Percentiles rank a stretch among this genome's conserved stretches.
Conservation (phyloP, 2,888 invertebrate genomes). For the Pristionchus arcanus region DNA sequence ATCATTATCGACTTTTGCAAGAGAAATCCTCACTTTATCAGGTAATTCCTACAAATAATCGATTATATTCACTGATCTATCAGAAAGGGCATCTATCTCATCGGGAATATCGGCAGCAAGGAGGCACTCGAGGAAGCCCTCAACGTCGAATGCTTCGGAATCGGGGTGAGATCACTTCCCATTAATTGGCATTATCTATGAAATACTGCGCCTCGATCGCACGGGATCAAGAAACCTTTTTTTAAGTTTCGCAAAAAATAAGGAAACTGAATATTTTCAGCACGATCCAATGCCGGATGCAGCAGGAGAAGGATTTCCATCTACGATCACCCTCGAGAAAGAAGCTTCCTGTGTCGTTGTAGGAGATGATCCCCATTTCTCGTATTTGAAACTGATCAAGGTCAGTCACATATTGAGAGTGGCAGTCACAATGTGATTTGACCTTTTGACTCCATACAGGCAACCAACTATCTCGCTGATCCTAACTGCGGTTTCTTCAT, state of each 20-base stretch:
- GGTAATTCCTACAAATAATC: not conserved
- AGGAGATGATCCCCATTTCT: conserved; percentile 92
- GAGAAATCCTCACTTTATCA: conserved; percentile 49
- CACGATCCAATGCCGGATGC: conserved; percentile 27
- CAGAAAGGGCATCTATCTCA: conserved; percentile 45
- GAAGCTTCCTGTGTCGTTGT: conserved; percentile 91
- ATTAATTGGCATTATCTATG: not conserved
- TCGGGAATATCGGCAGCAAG: conserved; percentile 18
- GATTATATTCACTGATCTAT: not conserved
- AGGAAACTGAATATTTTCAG: not conserved
- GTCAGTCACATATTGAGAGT: not conserved
- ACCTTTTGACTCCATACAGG: conserved; percentile 80
- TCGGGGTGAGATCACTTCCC: not conserved
- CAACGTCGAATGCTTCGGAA: conserved; percentile 46
- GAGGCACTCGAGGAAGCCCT: not conserved
- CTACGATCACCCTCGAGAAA: conserved; percentile 59
- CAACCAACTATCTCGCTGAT: conserved; percentile 90
- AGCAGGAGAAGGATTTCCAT: not conserved
- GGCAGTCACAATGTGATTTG: not conserved
- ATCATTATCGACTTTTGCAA: conserved; percentile 42
- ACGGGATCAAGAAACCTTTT: no score
- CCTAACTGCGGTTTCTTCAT: conserved; percentile 90
- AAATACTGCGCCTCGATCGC: no score
- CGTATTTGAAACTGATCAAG: conserved; percentile 91
- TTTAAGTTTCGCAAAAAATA: not conserved